Base-by-base conservation (phyloP, 2,113 vertebrate genomes). In the Cygnus atratus region DNA sequence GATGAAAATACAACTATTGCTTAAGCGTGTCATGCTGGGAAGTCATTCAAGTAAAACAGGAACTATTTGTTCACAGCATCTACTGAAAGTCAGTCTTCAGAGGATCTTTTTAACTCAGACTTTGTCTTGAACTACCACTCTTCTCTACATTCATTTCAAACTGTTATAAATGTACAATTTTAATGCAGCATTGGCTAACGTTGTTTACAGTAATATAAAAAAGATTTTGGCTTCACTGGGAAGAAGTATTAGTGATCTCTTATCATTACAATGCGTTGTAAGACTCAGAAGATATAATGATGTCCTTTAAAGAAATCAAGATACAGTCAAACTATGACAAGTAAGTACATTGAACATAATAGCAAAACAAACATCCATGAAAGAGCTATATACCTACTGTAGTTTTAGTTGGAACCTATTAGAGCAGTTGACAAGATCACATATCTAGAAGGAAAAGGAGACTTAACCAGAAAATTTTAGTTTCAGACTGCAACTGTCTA, bases 41-140 rank as follows among this genome's bases (percentile, higher is more conserved):
- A 97, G 78, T 91, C 84, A 93, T 76, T 95, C 92, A 97, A 90
- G 50, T 93, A 96, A 97, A 97, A 95, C 75, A 95, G 73, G 67
- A 84, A 55, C 85, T 92, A 71, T 82, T 96, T 97, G 66, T 90
- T 96, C 92, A 90, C 75, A 89, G 57, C 70, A 91, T 94, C 83
- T 83, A 44, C 29, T 66, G 20, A 55, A 65, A 66, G 62, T 66
- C 84, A 59, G 41, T 39, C 31, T 87, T 89, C 70, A 92, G 76
- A 77, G 33, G 22, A 43, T 90, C 88, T 95, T 96, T 90, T 80
- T 81, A 84, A 88, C 83, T 93, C 72, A 12, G 44, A 52, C 21
- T 79, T 85, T 28, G 28, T 72, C 92, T 79, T 90, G 44, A 81
- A 84, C 62, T 92, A 52, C 17, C 43, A 75, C 16, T 59, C 84